These are phyloP conservation scores for Hylaeus volcanicus DNA, from an alignment of 1,140 invertebrate species.

Conservation along the genomic window DNA sequence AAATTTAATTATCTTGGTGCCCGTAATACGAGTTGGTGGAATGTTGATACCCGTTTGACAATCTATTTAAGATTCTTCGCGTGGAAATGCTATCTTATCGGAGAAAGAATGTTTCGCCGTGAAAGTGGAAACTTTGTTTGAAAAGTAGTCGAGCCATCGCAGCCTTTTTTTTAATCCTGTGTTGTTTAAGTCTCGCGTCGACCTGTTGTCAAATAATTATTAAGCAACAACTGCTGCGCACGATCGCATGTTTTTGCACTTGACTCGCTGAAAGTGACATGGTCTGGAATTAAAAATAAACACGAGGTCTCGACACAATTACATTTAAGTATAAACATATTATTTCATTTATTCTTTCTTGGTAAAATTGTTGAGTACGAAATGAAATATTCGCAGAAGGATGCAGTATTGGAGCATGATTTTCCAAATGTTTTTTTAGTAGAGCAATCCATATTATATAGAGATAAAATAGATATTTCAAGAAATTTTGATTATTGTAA, in stretches of 20 bases:
- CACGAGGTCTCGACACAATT: too few relatives aligned
- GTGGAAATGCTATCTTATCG: slow-evolving; percentile 46
- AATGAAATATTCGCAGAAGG: too few relatives aligned
- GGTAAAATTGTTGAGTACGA: too few relatives aligned
- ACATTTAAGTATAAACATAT: too few relatives aligned
- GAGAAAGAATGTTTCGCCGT: slow-evolving; percentile 21
- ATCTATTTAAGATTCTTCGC: slow-evolving; percentile 46
- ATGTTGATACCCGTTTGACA: slow-evolving; percentile 17
- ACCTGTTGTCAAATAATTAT: slow-evolving; percentile 34
- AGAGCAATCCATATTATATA: too few relatives aligned
- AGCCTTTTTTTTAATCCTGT: background rate
- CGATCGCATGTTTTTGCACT: slow-evolving; percentile 6
- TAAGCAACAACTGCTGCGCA: slow-evolving; percentile 19
- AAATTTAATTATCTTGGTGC: slow-evolving; percentile 10
- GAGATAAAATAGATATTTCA: too few relatives aligned
- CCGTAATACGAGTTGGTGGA: slow-evolving; percentile 1
- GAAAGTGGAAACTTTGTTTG: slow-evolving; percentile 24
- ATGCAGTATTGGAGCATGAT: too few relatives aligned
- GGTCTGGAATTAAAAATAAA: background rate
- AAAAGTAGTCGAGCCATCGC: slow-evolving; percentile 25
- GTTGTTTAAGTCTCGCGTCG: slow-evolving; percentile 25
- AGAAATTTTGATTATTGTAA: too few relatives aligned
- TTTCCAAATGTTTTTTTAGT: too few relatives aligned
- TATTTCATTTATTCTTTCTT: too few relatives aligned
- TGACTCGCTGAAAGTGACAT: background rate